These are phyloP conservation scores for Brachynemurus nebulosus DNA, from an alignment of 2,888 invertebrate species.

Conservation along the genomic window DNA sequence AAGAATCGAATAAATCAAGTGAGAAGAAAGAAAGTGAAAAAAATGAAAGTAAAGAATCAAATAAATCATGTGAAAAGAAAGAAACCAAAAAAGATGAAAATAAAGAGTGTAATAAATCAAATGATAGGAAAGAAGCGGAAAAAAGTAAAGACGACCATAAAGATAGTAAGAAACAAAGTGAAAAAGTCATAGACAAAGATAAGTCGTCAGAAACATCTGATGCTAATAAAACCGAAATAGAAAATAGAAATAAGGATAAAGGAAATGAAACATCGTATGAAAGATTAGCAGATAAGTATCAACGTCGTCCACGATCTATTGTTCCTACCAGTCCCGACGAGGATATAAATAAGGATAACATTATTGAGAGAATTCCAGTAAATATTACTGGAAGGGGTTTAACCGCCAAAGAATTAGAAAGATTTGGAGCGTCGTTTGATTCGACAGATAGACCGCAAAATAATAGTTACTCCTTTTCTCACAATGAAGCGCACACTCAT, in stretches of 20 bases:
- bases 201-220: too few species aligned
- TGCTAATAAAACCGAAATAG: background rate
- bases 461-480: background rate
- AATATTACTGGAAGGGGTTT: conserved; percentile 8
- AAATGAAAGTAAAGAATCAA: conserved; percentile 6
- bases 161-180: too few species aligned
- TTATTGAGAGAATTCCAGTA: background rate
- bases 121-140: too few species aligned
- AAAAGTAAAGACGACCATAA: too few species aligned
- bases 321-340: conserved; percentile 18
- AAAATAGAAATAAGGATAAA: conserved; percentile 2
- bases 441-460: background rate
- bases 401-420: conserved; percentile 6
- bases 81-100: conserved; percentile 1
- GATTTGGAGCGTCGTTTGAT: conserved; percentile 4
- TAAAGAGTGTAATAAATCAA: too few species aligned
- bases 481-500: background rate
- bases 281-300: conserved; percentile 33
- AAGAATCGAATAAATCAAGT: conserved; percentile 8
- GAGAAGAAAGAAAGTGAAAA: conserved; percentile 4
- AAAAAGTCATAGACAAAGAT: too few species aligned
- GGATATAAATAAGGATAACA: conserved; percentile 16
- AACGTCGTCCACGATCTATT: conserved; percentile 30
- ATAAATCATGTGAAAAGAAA: conserved; percentile 1
- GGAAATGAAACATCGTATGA: conserved; percentile 2